Base-by-base conservation (phyloP, 1,140 invertebrate species). In the Drosophila ironensis region DNA sequence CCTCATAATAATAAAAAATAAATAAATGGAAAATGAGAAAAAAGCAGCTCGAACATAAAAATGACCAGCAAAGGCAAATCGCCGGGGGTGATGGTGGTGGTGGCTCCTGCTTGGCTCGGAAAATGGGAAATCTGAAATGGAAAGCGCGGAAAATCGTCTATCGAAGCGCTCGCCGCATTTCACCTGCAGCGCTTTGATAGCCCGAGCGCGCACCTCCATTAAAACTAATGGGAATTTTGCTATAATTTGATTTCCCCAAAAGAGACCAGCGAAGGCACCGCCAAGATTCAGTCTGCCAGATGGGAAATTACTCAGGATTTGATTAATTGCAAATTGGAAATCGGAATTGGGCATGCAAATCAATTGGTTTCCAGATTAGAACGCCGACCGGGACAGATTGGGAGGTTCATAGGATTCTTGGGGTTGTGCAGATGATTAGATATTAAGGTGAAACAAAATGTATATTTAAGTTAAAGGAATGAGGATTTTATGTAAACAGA, bases 21-120 rank as follows among this genome's bases (percentile, higher is more conserved):
- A 86, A 86, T 86, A 86, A 86, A 84, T 86, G 74, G 80, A 84
- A 80, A 86, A 78, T 84, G 80, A 70, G 73, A 77, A 77, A 82
- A 72, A 60, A 47, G 33, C 37, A 48, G 64, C 51, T 48, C 56
- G 70, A 50, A 78, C 63, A 78, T 80, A 70, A 80, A 78, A 80
- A 70, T 80, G 71, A 68, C 52, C 70, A 80, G 11, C 38, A 2
- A 16, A 12, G 48, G 17, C 38, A 30, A 41, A 30, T 35, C 17
- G 47, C 45, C 37, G 30, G 4, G 27, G 22, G 12, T 30, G 8
- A 20, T 27, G 27, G 20, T 7, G 19, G 11, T 7, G 14, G 7
- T 8, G 14, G 38, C 35, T 0, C 3, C 4, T 6, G 30, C 12
- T 14, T 14, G 33, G 44, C 28, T 46, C 28, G 44, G 54, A 57